A percentile compares a stretch with the other conserved stretches of the same genome.
Evolutionary conservation across 2,797 vertebrate species (phyloP).

Genomic region (Sebastes cheni): DNA sequence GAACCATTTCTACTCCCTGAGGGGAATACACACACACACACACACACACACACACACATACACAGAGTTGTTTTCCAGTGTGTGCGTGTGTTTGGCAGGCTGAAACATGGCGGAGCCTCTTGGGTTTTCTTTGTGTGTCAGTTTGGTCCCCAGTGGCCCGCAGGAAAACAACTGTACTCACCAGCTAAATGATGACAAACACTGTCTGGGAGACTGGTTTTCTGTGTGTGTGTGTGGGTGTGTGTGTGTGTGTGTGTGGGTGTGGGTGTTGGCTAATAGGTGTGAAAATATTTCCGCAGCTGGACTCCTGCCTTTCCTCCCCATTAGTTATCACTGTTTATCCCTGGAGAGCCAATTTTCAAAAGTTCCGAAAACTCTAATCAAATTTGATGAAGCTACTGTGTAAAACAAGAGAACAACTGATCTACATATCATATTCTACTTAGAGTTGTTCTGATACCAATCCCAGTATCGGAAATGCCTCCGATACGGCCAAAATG

Average conservation of each 20-base stretch:
- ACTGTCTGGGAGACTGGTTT: conserved; percentile 25
- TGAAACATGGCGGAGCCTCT: conserved; percentile 54
- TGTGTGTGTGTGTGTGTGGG: background rate
- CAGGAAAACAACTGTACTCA: conserved; percentile 75
- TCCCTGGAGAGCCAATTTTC: background rate
- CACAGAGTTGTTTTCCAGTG: conserved; percentile 44
- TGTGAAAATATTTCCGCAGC: background rate
- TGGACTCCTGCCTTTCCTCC: background rate
- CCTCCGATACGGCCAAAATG: background rate
- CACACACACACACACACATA: conserved; percentile 13
- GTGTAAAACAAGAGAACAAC: background rate
- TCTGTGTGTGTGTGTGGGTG: background rate
- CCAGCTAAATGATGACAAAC: conserved; percentile 63
- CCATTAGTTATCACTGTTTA: background rate
- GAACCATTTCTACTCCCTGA: conserved; percentile 33
- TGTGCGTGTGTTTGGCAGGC: conserved; percentile 50
- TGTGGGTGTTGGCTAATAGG: background rate
- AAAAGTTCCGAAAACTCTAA: background rate
- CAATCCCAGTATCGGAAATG: background rate
- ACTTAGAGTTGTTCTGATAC: background rate
- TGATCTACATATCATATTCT: background rate
- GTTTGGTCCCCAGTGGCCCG: conserved; percentile 22
- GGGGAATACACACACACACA: conserved; percentile 13
- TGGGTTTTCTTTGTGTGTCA: conserved; percentile 54
- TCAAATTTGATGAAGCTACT: background rate